These are phyloP conservation scores for Eubucco bourcierii DNA, from an alignment of 2,113 vertebrate genomes.

Conservation along the genomic window DNA sequence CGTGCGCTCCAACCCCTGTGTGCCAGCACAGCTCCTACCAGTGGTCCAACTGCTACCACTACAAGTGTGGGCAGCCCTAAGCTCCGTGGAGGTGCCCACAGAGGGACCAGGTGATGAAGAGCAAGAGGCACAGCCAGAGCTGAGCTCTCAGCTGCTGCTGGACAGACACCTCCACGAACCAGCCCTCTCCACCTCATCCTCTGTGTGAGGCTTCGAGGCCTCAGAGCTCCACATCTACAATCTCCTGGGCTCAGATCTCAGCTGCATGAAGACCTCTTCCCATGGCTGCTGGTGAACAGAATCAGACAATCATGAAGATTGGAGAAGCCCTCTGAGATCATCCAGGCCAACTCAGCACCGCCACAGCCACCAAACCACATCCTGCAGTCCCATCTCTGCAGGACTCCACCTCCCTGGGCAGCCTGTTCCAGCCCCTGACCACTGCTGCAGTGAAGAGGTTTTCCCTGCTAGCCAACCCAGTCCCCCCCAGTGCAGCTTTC, in stretches of 20 bases:
- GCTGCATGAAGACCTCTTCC: background rate
- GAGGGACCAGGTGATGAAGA: rapidly evolving
- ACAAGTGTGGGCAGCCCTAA: background rate
- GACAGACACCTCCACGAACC: background rate
- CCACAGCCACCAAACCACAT: too few relatives aligned
- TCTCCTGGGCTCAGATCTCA: rapidly evolving
- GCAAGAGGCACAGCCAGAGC: background rate
- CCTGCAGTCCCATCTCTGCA: too few relatives aligned
- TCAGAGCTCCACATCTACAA: background rate
- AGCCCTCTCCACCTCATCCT: background rate
- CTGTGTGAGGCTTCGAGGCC: background rate
- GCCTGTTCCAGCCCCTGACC: too few relatives aligned
- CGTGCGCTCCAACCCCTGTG: rapidly evolving
- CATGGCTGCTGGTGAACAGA: too few relatives aligned
- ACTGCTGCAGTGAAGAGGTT: too few relatives aligned
- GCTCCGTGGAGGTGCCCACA: rapidly evolving
- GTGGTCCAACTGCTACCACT: constrained; percentile 45
- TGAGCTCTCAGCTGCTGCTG: background rate
- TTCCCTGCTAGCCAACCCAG: too few relatives aligned
- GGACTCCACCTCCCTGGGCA: too few relatives aligned
- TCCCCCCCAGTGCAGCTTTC: too few relatives aligned
- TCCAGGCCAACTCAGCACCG: too few relatives aligned
- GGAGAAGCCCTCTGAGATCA: too few relatives aligned
- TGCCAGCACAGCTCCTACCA: background rate
- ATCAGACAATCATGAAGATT: too few relatives aligned